These are phyloP conservation scores for Athetis lepigone DNA, from an alignment of 2,888 invertebrate species.

Conservation along the genomic window DNA sequence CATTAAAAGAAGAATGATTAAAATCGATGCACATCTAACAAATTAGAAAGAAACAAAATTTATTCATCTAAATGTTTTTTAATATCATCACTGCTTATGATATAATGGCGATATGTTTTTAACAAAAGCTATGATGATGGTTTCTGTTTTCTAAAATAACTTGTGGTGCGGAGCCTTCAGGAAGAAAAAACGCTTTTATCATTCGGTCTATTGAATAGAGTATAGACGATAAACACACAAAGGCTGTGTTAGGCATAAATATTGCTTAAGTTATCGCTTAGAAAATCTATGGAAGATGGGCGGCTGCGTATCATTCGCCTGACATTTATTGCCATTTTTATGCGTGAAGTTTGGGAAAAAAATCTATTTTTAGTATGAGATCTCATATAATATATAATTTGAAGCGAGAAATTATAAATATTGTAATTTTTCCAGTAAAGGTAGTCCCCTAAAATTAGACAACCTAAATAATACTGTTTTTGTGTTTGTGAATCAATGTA, in stretches of 20 bases:
- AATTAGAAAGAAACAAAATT: too few species aligned
- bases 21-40: too few species aligned
- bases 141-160: slow-evolving; percentile 8
- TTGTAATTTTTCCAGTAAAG: too few species aligned
- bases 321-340: slow-evolving; percentile 85
- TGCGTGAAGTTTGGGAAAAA: slow-evolving; percentile 77
- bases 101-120: background rate
- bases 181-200: slow-evolving; percentile 62
- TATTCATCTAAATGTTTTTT: too few species aligned
- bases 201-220: slow-evolving; percentile 75
- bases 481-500: too few species aligned
- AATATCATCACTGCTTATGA: too few species aligned
- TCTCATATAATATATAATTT: background rate
- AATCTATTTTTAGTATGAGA: slow-evolving; percentile 74
- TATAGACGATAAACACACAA: slow-evolving; percentile 78
- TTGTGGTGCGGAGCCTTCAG: background rate
- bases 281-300: slow-evolving; percentile 76
- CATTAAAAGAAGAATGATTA: too few species aligned
- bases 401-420: too few species aligned
- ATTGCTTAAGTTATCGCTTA: slow-evolving; percentile 78
- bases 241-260: slow-evolving; percentile 78
- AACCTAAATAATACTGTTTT: too few species aligned
- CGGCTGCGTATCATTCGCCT: slow-evolving; percentile 75
- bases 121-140: background rate
- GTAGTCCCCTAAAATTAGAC: too few species aligned